Conservation (phyloP, 2,113 vertebrate genomes). For the Thamnaconus septentrionalis region DNA sequence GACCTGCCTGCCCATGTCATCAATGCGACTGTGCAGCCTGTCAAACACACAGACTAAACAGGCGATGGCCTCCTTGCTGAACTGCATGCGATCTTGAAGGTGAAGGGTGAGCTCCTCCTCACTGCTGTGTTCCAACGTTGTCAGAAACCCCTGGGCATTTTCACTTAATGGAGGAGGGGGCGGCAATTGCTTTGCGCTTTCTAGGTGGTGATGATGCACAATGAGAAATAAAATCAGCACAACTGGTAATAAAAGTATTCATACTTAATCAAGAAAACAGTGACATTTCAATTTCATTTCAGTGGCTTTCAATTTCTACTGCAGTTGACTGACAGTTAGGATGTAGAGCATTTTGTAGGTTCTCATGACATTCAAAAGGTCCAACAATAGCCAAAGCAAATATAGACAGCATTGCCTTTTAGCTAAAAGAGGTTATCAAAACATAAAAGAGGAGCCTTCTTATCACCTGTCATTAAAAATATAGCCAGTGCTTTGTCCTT, state of each 20-base stretch:
- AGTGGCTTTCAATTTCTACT: too few species aligned
- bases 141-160: constrained; percentile 82
- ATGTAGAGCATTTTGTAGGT: not conserved
- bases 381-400: not conserved
- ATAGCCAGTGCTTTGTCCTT: too few species aligned
- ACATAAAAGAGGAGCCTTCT: not conserved
- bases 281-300: too few species aligned
- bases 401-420: not conserved
- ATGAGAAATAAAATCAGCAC: not conserved
- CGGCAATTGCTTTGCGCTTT: constrained; percentile 42
- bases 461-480: not conserved
- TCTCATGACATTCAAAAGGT: not conserved
- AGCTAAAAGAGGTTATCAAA: not conserved
- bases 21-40: constrained; percentile 80
- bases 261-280: too few species aligned
- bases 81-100: constrained; percentile 87
- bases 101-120: constrained; percentile 86
- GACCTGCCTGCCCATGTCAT: constrained; percentile 80
- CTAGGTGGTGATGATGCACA: not conserved
- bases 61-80: constrained; percentile 86
- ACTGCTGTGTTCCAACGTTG: constrained; percentile 83
- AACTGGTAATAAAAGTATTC: not conserved
- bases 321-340: too few species aligned
- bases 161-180: constrained; percentile 77
- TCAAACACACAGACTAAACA: constrained; percentile 85